Base-by-base conservation (phyloP, 2,113 vertebrate species). In the Ceyx melanurus region DNA sequence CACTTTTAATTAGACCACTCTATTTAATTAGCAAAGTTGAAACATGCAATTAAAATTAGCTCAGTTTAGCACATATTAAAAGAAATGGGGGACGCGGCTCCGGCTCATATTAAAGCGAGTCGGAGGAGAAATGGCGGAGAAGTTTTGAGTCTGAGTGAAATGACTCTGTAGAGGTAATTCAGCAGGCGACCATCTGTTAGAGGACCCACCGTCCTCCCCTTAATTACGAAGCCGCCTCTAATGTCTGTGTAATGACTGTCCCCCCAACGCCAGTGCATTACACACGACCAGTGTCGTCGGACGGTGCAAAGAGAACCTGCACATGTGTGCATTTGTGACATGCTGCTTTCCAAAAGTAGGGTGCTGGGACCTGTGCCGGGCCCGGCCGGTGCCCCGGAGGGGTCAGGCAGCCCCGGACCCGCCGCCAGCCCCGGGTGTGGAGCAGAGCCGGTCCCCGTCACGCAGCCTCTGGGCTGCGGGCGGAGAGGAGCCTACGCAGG, bases 11-110 rank as follows among this genome's bases (percentile, higher is more conserved):
- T 98, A 98, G 98, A 94, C 96, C 94, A 88, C 96, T 97, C 97
- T 96, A 97, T 98, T 98, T 99, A 98, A 98, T 98, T 98, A 98
- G 98, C 95, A 85, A 97, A 97, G 96, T 96, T 95, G 95, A 97
- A 97, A 97, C 96, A 95, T 88, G 94, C 97, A 97, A 97, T 97
- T 97, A 97, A 97, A 97, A 96, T 93, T 93, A 96, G 96, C 96
- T 97, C 96, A 97, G 96, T 96, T 97, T 96, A 97, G 93, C 93
- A 84, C 96, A 11, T 96, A 81, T 95, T 94, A 89, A 93, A 94
- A 86, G 93, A 94, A 96, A 94, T 12, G 90, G 66, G 92, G 64
- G 76, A 87, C 80, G 76, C 82, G n/a, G 67, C 91, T 92, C 71
- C 17, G n/a, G 64, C 75, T 91, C 65, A 0, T 53, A 21, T 54